Base-by-base conservation (phyloP, 2,113 vertebrate species). In the Vanacampus margaritifer region DNA sequence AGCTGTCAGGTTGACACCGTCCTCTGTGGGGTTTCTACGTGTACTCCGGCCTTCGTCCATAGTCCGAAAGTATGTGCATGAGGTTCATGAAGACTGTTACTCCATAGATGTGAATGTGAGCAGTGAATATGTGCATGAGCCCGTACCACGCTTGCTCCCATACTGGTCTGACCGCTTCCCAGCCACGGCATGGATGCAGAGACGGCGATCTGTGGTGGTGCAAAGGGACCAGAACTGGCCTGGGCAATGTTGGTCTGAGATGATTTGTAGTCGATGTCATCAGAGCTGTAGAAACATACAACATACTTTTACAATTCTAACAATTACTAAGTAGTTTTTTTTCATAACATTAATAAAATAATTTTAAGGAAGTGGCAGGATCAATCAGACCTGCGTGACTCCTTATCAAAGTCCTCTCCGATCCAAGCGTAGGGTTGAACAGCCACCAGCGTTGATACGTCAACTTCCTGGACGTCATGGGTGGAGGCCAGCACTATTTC, bases 401-500 rank as follows among this genome's bases (percentile, higher is more conserved):
- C 97, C 81, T 93, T 92, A 88, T 99, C 97, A 73, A 91, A 97
- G 71, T 99, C 97, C 59, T 99, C 97, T 60, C 96, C 97, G 63
- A 99, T 98, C 97, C 97, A 98, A 74, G 96, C 95, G 79, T 91
- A 98, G 1, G 96, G 91, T 71, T 98, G 96, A 63, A 95, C 94
- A 26, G 95, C 93, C 75, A 98, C 88, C 0, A 99, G 90, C 67
- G 90, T 93, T 19, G 97, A 93, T 67, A 99, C 94, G 58, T 99
- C 96, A 16, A 99, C 96, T 82, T 99, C 97, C 87, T 98, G 96
- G 71, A 98, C 96, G 65, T 99, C 96, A 61, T 99, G 97, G 45
- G 97, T 98, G 69, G 97, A 99, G 57, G 97, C 97, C 89, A 98
- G 86, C 79, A 98, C 97, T 23, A 99, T 94, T 88, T 98, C 95